A percentile compares a stretch with the other conserved stretches of the same genome.
These are phyloP conservation scores for Euzophera pinguis DNA, from an alignment of 2,888 invertebrate genomes.

Conservation along the genomic window DNA sequence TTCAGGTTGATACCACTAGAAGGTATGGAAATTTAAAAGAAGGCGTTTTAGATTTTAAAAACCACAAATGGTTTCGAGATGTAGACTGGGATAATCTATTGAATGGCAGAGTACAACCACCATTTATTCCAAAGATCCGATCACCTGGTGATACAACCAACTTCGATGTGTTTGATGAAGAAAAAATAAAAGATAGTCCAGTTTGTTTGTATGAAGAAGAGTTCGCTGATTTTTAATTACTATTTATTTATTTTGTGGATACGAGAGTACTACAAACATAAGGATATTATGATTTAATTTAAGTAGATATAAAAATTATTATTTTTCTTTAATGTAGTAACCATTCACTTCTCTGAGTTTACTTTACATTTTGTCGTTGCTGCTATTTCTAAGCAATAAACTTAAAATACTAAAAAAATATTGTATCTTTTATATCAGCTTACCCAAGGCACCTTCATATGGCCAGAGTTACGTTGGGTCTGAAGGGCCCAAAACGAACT, in stretches of 20 bases:
- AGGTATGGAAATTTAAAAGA: conserved; percentile 94
- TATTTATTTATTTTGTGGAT: conserved; percentile 16
- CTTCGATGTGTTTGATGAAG: conserved; percentile 83
- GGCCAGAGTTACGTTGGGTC: no score
- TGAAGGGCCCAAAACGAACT: no score
- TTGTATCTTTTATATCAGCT: not conserved
- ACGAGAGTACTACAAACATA: conserved; percentile 24
- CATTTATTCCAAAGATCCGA: conserved; percentile 81
- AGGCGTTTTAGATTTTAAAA: conserved; percentile 94
- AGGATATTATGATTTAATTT: conserved; percentile 37
- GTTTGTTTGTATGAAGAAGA: conserved; percentile 81
- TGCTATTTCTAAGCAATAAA: conserved; percentile 4
- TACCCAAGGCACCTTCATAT: no score
- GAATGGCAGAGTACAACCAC: conserved; percentile 84
- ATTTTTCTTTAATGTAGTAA: not conserved
- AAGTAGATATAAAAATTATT: conserved; percentile 25
- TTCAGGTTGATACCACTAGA: conserved; percentile 79
- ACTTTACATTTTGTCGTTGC: not conserved
- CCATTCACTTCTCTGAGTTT: not conserved
- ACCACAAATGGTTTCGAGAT: conserved; percentile 93
- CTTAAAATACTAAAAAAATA: conserved; percentile 1
- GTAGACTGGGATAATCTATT: conserved; percentile 94
- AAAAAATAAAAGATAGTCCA: conserved; percentile 71
- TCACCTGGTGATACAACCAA: conserved; percentile 84
- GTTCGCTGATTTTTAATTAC: conserved; percentile 83